A percentile compares a stretch with the other conserved stretches of the same genome.
phyloP scores from a whole-genome alignment of 2,797 vertebrate genomes.

The Nannoperca obscura region DNA sequence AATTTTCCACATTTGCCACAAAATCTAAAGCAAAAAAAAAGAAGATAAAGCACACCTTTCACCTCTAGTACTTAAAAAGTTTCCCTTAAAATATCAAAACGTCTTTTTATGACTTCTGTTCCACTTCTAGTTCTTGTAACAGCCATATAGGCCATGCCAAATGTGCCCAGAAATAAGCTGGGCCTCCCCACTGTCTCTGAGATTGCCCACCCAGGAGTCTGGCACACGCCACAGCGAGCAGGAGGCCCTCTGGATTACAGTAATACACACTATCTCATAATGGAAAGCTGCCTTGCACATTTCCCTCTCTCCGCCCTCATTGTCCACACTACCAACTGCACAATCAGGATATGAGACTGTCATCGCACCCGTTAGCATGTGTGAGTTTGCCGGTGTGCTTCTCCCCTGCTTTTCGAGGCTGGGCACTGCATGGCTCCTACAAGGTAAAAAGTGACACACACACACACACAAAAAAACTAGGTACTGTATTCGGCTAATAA shows the following conservation, averaged over 20 bases:
- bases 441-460: constrained; percentile 14
- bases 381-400: constrained; percentile 52
- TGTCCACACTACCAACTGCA: constrained; percentile 82
- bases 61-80: constrained; percentile 70
- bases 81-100: constrained; percentile 70
- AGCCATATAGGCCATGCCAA: constrained; percentile 89
- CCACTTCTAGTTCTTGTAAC: constrained; percentile 85
- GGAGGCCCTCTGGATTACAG: constrained; percentile 87
- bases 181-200: constrained; percentile 87
- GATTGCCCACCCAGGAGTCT: constrained; percentile 89
- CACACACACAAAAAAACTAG: constrained; percentile 9
- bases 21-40: constrained; percentile 21
- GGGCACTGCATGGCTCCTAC: constrained; percentile 26
- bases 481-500: constrained; percentile 1
- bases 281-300: constrained; percentile 83
- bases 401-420: constrained; percentile 2
- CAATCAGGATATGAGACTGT: constrained; percentile 78
- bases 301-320: constrained; percentile 83
- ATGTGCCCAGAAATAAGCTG: constrained; percentile 89
- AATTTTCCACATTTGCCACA: constrained; percentile 12
- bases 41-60: constrained; percentile 44
- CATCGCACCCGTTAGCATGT: constrained; percentile 73
- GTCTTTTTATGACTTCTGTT: constrained; percentile 85
- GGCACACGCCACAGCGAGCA: constrained; percentile 85
- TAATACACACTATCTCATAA: constrained; percentile 88